Percentiles rank a stretch among this genome's conserved stretches.
Conservation (phyloP, 1,140 invertebrate genomes). For the Saccostrea echinata region DNA sequence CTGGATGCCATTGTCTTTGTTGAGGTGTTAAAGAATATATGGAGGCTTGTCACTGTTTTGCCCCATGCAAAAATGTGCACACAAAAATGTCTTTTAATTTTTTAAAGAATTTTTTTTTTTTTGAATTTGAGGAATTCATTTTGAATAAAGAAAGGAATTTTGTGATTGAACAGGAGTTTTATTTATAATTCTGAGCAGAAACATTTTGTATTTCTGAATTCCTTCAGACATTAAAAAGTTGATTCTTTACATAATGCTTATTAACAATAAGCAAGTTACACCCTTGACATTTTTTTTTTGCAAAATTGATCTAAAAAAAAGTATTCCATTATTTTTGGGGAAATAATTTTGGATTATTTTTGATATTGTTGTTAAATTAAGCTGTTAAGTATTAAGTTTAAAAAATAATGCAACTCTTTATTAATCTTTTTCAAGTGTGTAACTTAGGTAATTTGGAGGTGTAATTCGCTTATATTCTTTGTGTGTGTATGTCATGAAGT, state of each 20-base stretch:
- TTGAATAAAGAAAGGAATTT: too few species aligned
- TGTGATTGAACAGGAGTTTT: neutral
- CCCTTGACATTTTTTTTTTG: neutral
- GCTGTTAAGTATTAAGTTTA: neutral
- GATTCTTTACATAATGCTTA: conserved; percentile 2
- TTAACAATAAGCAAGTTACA: neutral
- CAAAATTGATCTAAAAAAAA: neutral
- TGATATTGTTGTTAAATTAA: neutral
- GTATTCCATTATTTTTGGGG: neutral
- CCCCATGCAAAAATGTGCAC: neutral
- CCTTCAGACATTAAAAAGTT: neutral
- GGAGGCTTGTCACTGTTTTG: neutral
- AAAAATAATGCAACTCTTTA: neutral
- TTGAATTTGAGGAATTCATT: too few species aligned
- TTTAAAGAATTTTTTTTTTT: too few species aligned
- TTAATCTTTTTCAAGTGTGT: conserved; percentile 20
- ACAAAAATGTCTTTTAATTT: neutral
- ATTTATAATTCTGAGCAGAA: neutral
- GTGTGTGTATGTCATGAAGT: conserved; percentile 34
- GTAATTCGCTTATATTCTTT: conserved; percentile 37
- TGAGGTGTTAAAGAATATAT: conserved; percentile 29
- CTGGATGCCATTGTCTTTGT: conserved; percentile 25
- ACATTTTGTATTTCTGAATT: neutral
- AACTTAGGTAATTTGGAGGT: neutral
- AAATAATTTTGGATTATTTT: neutral